Evolutionary conservation across 2,797 vertebrate genomes (phyloP).

Genomic region (Gallirallus australis): DNA sequence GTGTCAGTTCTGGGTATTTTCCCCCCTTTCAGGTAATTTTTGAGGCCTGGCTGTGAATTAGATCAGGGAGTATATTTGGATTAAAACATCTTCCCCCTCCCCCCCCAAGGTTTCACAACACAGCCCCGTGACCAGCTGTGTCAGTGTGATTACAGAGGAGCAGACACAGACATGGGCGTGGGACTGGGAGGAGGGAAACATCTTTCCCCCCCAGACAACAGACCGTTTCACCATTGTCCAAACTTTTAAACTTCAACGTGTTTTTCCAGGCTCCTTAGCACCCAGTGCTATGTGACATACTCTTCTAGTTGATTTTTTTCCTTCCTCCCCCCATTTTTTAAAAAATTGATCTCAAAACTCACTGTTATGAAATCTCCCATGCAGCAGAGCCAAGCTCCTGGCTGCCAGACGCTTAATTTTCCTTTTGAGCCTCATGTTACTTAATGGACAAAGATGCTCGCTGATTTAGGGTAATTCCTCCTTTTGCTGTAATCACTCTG

Average conservation of each 20-base stretch:
- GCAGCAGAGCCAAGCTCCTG: not conserved
- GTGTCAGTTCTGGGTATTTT: not conserved
- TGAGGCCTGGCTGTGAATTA: not conserved
- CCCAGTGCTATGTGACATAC: not conserved
- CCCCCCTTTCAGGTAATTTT: not conserved
- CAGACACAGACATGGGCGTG: rapidly evolving
- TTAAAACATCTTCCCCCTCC: not conserved
- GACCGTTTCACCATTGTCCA: not conserved
- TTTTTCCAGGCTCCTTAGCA: not conserved
- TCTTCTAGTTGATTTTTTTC: not conserved
- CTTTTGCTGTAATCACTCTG: not conserved
- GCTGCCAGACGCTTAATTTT: not conserved
- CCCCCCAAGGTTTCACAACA: not conserved
- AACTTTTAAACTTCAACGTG: not conserved
- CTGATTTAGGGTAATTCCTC: not conserved
- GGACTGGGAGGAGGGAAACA: not conserved
- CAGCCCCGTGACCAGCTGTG: not conserved
- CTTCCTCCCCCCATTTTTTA: not conserved
- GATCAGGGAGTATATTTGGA: not conserved
- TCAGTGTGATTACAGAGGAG: not conserved
- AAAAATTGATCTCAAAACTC: not conserved
- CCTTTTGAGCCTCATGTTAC: not conserved
- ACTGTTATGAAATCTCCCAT: not conserved
- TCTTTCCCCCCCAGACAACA: not conserved
- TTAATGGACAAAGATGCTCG: not conserved